phyloP scores from a whole-genome alignment of 2,113 vertebrate genomes.

The Ictalurus punctatus region DNA sequence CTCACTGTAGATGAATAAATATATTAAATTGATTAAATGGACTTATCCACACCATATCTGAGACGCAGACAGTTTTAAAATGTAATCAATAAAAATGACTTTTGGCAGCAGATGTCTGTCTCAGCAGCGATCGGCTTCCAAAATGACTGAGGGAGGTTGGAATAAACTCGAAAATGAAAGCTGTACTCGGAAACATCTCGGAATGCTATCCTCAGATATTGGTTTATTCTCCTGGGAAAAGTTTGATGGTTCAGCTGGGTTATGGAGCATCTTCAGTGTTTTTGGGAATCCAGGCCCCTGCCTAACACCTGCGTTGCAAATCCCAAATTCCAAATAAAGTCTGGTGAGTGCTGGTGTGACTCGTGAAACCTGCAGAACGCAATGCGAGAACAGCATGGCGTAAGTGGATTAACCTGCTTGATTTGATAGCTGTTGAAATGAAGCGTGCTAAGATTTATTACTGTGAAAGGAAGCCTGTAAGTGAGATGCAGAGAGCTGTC shows the following conservation, averaged over 20 bases:
- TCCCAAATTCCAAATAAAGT: neutral
- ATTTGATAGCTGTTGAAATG: neutral
- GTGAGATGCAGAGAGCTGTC: neutral
- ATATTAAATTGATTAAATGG: neutral
- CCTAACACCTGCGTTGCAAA: neutral
- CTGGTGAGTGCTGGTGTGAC: neutral
- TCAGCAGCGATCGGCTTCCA: neutral
- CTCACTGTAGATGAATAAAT: neutral
- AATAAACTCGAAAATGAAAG: neutral
- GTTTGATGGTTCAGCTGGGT: neutral
- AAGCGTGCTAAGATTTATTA: neutral
- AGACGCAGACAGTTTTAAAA: neutral
- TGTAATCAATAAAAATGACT: neutral
- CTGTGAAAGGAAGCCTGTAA: neutral
- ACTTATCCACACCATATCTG: neutral
- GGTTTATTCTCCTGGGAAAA: neutral
- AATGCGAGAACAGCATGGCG: neutral
- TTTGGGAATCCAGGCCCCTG: neutral
- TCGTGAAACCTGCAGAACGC: neutral
- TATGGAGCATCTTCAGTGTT: neutral
- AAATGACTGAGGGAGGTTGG: neutral
- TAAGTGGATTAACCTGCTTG: neutral
- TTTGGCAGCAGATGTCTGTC: neutral
- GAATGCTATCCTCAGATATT: neutral
- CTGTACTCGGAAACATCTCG: no score